Evolutionary conservation across 2,113 vertebrate genomes (phyloP), one percentile per base, ranked within the genome.

Genomic region (Seriola dumerili): DNA sequence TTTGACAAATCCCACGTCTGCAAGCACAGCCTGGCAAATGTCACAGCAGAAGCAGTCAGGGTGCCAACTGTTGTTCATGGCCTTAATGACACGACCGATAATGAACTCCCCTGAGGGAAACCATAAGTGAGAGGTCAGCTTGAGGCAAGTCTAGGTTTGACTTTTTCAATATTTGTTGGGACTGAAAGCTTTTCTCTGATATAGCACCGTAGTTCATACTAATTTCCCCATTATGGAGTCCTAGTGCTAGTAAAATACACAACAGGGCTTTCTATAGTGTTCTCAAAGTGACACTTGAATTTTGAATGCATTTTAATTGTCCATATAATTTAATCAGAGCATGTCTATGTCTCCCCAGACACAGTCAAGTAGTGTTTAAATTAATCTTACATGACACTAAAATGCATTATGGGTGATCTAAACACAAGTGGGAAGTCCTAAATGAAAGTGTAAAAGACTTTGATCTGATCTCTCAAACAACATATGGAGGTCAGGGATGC

Each of bases 1-100:
- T 95, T 99, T 99, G 87, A 99, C 98, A 92, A 99, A 99, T 62
- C 98, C 98, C 78, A 99, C 97, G 69, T 99, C 98, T 0, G 98
- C 98, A 76, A 99, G 89, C 63, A 99, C 96, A 70, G 96, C 87
- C 87, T 98, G 95, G 90, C 98, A 99, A 88, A 99, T 96, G 89
- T 99, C 96, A 85, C 98, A 99, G 94, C 97, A 94, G 96, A 99
- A 99, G 88, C 98, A 99, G 82, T 98, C 97, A 0, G 98, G 98
- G 85, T 99, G 98, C 98, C 98, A 99, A 92, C 98, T 99, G 70
- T 99, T 99, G 94, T 99, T 99, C 98, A 99, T 99, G 88, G 98
- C 98, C 95, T 99, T 99, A 95, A 99, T 99, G 88, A 99, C 98
- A 69, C 98, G 97, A 72, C 98, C 98, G 54, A 99, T 99, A 94